These are phyloP conservation scores for Drosophila austrosaltans DNA, from an alignment of 2,888 invertebrate species.

Conservation along the genomic window DNA sequence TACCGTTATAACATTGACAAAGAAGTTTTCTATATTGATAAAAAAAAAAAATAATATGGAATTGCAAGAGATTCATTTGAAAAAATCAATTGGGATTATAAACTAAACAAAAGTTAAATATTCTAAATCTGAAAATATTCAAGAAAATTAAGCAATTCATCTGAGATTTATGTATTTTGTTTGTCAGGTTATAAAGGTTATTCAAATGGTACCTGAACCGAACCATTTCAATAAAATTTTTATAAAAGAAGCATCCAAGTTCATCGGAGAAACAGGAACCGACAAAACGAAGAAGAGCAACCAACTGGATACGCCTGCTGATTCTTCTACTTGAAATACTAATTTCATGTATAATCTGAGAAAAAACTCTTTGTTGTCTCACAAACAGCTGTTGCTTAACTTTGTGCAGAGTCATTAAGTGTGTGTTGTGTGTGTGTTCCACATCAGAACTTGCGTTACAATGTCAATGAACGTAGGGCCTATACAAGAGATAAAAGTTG, in stretches of 20 bases:
- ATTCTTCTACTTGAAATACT: conserved; percentile 47
- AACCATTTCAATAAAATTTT: neutral
- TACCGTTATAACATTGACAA: no score
- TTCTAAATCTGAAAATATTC: no score
- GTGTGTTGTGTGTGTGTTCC: neutral
- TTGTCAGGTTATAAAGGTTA: no score
- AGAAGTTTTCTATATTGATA: no score
- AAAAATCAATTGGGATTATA: no score
- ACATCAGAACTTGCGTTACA: conserved; percentile 10
- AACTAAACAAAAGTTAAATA: no score
- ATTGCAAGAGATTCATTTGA: no score
- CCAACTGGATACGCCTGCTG: conserved; percentile 68
- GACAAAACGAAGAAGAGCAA: conserved; percentile 25
- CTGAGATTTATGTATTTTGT: no score
- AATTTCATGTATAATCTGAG: conserved; percentile 64
- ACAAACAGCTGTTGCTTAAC: conserved; percentile 57
- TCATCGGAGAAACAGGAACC: neutral
- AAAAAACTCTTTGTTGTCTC: conserved; percentile 49
- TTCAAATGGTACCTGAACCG: neutral
- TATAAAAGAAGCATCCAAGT: neutral
- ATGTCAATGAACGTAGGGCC: conserved; percentile 1
- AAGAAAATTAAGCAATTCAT: no score
- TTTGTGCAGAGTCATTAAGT: conserved; percentile 54
- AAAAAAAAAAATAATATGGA: no score
- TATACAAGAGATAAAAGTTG: neutral